phyloP scores from a whole-genome alignment of 2,797 vertebrate genomes.

The Enteromius afrohamiltoni region DNA sequence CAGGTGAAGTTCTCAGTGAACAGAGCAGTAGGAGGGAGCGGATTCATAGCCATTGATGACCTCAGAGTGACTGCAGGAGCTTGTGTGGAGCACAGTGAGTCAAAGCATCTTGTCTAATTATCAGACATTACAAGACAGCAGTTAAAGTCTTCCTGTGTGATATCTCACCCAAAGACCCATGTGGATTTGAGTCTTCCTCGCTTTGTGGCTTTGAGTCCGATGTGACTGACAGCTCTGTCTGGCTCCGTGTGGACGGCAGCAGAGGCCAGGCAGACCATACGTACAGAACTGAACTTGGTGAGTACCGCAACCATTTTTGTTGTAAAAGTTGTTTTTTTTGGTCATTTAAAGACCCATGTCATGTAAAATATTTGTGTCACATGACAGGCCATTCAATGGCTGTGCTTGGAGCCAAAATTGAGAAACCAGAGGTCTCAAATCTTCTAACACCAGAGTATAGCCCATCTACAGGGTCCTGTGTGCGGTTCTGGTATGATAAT shows the following conservation, averaged over 20 bases:
- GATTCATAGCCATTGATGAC: constrained; percentile 80
- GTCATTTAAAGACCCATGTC: neutral
- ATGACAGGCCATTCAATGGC: constrained; percentile 74
- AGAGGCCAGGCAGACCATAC: constrained; percentile 72
- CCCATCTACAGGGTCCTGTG: constrained; percentile 66
- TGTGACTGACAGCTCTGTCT: constrained; percentile 59
- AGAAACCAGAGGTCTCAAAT: constrained; percentile 61
- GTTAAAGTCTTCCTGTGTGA: neutral
- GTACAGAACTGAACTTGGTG: constrained; percentile 75
- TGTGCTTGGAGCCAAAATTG: constrained; percentile 54
- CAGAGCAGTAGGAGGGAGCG: constrained; percentile 64
- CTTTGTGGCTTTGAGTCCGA: constrained; percentile 71
- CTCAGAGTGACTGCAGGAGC: constrained; percentile 70
- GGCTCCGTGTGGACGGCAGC: constrained; percentile 67
- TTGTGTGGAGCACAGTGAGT: constrained; percentile 69
- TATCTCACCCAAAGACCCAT: constrained; percentile 64
- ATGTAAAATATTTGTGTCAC: neutral
- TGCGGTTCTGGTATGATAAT: constrained; percentile 75
- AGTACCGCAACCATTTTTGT: constrained; percentile 31
- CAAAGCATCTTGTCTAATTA: neutral
- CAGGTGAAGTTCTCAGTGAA: constrained; percentile 72
- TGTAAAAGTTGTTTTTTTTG: neutral
- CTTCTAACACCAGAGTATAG: constrained; percentile 68
- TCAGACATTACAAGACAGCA: neutral
- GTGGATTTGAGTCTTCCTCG: constrained; percentile 75